Conservation (phyloP, 2,113 vertebrate species). For the Rhinolophus sinicus region DNA sequence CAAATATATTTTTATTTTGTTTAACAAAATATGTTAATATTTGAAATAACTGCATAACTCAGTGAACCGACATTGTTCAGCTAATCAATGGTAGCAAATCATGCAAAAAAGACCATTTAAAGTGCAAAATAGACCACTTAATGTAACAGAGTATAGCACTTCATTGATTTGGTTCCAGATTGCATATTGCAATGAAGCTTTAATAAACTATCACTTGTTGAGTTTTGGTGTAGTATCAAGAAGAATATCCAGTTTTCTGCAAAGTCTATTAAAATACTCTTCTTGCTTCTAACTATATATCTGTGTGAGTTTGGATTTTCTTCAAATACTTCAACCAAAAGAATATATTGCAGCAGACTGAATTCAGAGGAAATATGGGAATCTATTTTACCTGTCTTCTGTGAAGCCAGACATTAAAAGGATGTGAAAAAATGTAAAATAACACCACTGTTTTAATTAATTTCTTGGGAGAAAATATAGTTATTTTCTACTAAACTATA, state of each 20-base stretch:
- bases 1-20: background rate
- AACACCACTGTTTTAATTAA: background rate
- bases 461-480: background rate
- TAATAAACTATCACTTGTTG: background rate
- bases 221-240: background rate
- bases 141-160: background rate
- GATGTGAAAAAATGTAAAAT: background rate
- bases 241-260: background rate
- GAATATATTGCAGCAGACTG: background rate
- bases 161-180: background rate
- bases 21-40: constrained; percentile 12
- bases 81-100: background rate
- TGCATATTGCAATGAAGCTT: background rate
- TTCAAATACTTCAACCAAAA: background rate
- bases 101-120: background rate
- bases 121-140: background rate
- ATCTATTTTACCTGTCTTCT: background rate
- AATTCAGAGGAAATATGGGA: background rate
- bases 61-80: background rate
- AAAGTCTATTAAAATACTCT: background rate
- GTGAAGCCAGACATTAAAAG: background rate
- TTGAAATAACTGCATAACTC: background rate
- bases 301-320: background rate
- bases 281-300: background rate
- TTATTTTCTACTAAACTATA: background rate